Percentiles rank a stretch among this genome's conserved stretches.
phyloP scores from a whole-genome alignment of 2,113 vertebrate genomes.

The Zapus hudsonius region DNA sequence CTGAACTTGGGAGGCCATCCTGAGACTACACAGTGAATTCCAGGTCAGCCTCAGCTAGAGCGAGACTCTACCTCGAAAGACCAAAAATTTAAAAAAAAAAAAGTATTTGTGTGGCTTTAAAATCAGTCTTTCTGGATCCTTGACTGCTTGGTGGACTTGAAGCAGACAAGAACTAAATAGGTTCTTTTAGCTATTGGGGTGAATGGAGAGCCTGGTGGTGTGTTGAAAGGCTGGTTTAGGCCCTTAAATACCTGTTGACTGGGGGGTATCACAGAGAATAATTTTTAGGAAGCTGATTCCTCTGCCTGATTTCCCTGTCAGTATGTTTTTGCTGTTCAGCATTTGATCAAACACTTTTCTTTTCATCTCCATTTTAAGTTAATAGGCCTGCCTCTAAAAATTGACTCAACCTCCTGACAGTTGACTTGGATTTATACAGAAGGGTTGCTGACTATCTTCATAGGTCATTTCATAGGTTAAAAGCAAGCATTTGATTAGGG shows the following conservation, averaged over 20 bases:
- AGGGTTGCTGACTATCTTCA: slow-evolving; percentile 47
- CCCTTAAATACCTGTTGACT: slow-evolving; percentile 38
- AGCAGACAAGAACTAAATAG: slow-evolving; percentile 53
- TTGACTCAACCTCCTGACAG: slow-evolving; percentile 67
- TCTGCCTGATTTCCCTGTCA: slow-evolving; percentile 57
- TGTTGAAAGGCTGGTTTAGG: slow-evolving; percentile 29
- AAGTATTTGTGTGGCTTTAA: slow-evolving; percentile 77
- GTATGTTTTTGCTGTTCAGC: slow-evolving; percentile 57
- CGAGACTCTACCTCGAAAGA: too few species aligned
- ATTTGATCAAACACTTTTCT: slow-evolving; percentile 62
- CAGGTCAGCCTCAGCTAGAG: too few species aligned
- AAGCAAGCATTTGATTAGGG: slow-evolving; percentile 47
- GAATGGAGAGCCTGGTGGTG: neutral
- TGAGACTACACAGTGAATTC: too few species aligned
- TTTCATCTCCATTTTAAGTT: slow-evolving; percentile 75
- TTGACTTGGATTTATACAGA: slow-evolving; percentile 66
- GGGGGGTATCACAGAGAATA: slow-evolving; percentile 56
- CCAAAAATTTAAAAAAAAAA: too few species aligned
- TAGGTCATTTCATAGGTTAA: slow-evolving; percentile 66
- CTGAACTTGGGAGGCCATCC: too few species aligned
- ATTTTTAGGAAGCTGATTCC: slow-evolving; percentile 58
- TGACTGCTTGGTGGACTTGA: slow-evolving; percentile 72
- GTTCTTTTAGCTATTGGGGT: slow-evolving; percentile 62
- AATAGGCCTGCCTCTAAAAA: slow-evolving; percentile 68
- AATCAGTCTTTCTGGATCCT: slow-evolving; percentile 50